Conservation (phyloP, 2,113 vertebrate genomes). For the Syngnathus typhle region DNA sequence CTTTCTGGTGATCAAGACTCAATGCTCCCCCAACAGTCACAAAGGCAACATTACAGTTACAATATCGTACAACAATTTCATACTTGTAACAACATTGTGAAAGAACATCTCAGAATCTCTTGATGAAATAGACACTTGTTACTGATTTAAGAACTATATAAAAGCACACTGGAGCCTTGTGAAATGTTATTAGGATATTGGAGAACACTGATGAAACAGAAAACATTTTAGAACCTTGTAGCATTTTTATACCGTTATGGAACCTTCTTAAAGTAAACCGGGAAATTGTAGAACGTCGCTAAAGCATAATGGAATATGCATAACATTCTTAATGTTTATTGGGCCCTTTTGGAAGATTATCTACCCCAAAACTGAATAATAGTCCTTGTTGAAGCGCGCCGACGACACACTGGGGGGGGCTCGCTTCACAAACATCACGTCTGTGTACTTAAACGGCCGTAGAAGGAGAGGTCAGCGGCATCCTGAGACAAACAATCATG, state of each 20-base stretch:
- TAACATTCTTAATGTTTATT: too few species aligned
- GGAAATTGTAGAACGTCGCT: background rate
- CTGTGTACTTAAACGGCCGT: accelerated
- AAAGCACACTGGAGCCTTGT: background rate
- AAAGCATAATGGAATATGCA: background rate
- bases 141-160: too few species aligned
- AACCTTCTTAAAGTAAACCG: too few species aligned
- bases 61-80: background rate
- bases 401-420: background rate
- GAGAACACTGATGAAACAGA: background rate
- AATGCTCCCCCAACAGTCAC: background rate
- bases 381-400: background rate
- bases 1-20: background rate
- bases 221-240: too few species aligned
- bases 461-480: background rate
- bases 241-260: too few species aligned
- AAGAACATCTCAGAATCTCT: background rate
- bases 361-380: too few species aligned
- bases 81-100: background rate
- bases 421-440: too few species aligned
- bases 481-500: constrained; percentile 45
- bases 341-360: too few species aligned
- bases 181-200: background rate
- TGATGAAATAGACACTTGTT: too few species aligned
- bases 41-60: background rate